Percentiles rank a stretch among this genome's conserved stretches.
These are phyloP conservation scores for Nylanderia fulva DNA, from an alignment of 1,140 invertebrate species.

Conservation along the genomic window DNA sequence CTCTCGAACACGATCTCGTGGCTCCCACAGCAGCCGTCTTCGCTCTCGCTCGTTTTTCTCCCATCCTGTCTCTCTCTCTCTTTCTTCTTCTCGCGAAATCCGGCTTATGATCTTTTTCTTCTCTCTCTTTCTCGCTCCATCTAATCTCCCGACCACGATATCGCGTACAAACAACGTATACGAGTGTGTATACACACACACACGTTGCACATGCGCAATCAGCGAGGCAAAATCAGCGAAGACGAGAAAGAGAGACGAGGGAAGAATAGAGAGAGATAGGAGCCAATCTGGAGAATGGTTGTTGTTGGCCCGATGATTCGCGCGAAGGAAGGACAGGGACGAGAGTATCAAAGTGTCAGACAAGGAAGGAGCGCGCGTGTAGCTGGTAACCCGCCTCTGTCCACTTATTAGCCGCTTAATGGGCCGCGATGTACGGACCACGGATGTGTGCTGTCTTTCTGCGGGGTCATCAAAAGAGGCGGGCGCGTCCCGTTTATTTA, in stretches of 20 bases:
- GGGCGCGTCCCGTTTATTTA: constrained; percentile 73
- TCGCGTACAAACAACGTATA: constrained; percentile 65
- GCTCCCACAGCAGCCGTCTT: constrained; percentile 47
- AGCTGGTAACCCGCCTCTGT: constrained; percentile 74
- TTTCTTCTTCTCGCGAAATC: background rate
- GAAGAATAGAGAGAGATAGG: constrained; percentile 1
- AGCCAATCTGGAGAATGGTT: background rate
- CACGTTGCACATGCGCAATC: constrained; percentile 3
- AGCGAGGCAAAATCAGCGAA: background rate
- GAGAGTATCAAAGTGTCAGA: background rate
- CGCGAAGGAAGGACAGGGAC: background rate
- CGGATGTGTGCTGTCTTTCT: constrained; percentile 67
- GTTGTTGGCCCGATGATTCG: background rate
- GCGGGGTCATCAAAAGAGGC: constrained; percentile 72
- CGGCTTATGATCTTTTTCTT: background rate
- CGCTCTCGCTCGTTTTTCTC: constrained; percentile 19
- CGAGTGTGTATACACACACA: background rate
- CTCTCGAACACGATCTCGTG: constrained; percentile 69
- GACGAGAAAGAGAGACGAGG: background rate
- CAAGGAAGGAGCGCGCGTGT: constrained; percentile 57
- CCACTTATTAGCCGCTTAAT: constrained; percentile 77
- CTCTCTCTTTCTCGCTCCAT: constrained; percentile 6
- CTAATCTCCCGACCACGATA: constrained; percentile 54
- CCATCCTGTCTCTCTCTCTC: background rate
- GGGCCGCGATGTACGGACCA: constrained; percentile 72